Evolutionary conservation across 2,113 vertebrate genomes (phyloP).

Genomic region (human (Homo sapiens)): GRCh38 chr14:59841001-59841500

Average conservation of each 20-base stretch:
- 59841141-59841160: background rate
- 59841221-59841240: background rate
- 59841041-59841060: background rate
- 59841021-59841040: background rate
- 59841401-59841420: background rate
- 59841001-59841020: background rate
- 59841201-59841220: background rate
- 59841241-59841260: background rate
- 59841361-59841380: background rate
- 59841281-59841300: background rate
- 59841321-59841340: background rate
- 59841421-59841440: too few species aligned
- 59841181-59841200: slow-evolving; percentile 22
- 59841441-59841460: too few species aligned
- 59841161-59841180: background rate
- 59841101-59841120: background rate
- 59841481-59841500: too few species aligned
- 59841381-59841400: background rate
- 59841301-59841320: background rate
- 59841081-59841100: background rate
- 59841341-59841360: background rate
- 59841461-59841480: too few species aligned
- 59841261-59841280: background rate
- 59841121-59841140: background rate
- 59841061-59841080: background rate